Percentiles rank a stretch among this genome's conserved stretches.
Conservation (phyloP, 2,888 invertebrate genomes). For the Tiliacea aurago region DNA sequence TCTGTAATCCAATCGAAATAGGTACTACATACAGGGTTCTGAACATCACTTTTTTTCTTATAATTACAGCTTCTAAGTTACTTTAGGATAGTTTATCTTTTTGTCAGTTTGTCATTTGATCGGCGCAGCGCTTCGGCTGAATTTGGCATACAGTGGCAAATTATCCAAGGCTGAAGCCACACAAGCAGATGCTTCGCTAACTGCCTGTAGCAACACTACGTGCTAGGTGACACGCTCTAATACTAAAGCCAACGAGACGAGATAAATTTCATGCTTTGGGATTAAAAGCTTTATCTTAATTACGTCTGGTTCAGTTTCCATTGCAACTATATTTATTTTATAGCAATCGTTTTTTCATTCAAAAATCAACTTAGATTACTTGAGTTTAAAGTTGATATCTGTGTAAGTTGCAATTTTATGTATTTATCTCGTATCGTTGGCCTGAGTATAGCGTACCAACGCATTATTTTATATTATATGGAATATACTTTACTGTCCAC, state of each 20-base stretch:
- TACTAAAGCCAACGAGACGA: no score
- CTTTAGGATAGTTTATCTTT: neutral
- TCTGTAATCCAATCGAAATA: no score
- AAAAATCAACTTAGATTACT: no score
- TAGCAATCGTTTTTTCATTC: no score
- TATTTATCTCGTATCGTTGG: no score
- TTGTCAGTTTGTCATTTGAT: neutral
- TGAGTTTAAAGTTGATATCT: no score
- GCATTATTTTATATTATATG: neutral
- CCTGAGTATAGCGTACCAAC: neutral
- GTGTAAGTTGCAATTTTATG: no score
- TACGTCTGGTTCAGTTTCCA: no score
- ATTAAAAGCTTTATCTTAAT: no score
- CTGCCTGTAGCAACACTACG: neutral
- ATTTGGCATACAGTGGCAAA: neutral
- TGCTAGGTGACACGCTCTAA: neutral
- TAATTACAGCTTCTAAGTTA: neutral
- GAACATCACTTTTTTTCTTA: neutral
- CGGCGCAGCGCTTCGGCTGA: neutral
- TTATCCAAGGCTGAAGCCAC: neutral
- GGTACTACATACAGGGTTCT: neutral
- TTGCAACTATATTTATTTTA: no score
- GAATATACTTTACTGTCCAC: neutral
- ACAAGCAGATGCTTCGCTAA: neutral
- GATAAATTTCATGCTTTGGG: no score